Evolutionary conservation across 2,888 invertebrate species (phyloP).

Genomic region (Cartodere bifasciata): DNA sequence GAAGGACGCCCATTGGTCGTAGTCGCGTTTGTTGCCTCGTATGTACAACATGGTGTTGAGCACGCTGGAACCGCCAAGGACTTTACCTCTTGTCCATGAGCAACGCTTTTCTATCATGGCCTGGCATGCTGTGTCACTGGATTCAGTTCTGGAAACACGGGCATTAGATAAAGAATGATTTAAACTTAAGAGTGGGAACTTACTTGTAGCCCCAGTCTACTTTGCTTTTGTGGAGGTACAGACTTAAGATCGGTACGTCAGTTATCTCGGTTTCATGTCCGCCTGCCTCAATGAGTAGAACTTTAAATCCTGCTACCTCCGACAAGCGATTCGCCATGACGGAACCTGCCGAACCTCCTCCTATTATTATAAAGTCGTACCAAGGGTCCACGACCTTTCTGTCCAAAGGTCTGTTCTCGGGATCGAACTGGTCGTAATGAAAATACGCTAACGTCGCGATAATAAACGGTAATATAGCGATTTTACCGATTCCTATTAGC

Average conservation of each 20-base stretch:
- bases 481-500: slow-evolving; percentile 57
- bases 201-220: slow-evolving; percentile 83
- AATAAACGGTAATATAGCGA: slow-evolving; percentile 61
- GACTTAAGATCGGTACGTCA: slow-evolving; percentile 73
- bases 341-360: slow-evolving; percentile 74
- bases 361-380: slow-evolving; percentile 74
- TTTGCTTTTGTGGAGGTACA: slow-evolving; percentile 81
- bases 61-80: slow-evolving; percentile 76
- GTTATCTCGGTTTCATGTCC: slow-evolving; percentile 79
- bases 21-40: slow-evolving; percentile 76
- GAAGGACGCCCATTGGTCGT: slow-evolving; percentile 71
- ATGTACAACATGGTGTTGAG: slow-evolving; percentile 87
- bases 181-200: slow-evolving; percentile 20
- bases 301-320: slow-evolving; percentile 66
- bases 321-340: slow-evolving; percentile 71
- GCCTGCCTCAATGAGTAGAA: slow-evolving; percentile 71
- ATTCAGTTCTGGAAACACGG: slow-evolving; percentile 54
- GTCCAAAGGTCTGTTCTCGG: slow-evolving; percentile 65
- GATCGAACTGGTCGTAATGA: slow-evolving; percentile 75
- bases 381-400: slow-evolving; percentile 41
- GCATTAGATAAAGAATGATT: slow-evolving; percentile 2
- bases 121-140: slow-evolving; percentile 71
- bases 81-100: slow-evolving; percentile 83
- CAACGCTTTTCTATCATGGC: slow-evolving; percentile 76
- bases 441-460: slow-evolving; percentile 68